Evolutionary conservation across 2,888 invertebrate species (phyloP).

Genomic region (Frankliniella fusca): DNA sequence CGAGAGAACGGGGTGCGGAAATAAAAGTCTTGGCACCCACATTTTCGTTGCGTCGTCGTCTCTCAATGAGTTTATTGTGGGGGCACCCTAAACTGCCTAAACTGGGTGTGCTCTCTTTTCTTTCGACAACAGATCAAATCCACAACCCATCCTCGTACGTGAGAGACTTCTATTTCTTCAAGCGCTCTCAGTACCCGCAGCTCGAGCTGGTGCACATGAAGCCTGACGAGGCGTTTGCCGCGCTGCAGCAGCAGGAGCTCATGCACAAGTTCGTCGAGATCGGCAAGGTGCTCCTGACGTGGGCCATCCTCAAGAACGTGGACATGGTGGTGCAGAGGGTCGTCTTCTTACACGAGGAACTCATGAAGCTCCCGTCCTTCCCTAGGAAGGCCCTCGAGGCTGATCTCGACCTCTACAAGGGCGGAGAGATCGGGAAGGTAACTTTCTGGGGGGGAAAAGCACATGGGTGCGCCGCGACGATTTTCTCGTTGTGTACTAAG

Average conservation of each 20-base stretch:
- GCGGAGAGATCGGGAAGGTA: slow-evolving; percentile 83
- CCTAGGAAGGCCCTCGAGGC: slow-evolving; percentile 96
- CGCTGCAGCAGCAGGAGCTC: slow-evolving; percentile 84
- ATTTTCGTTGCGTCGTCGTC: too few relatives aligned
- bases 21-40: too few relatives aligned
- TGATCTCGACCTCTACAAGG: slow-evolving; percentile 86
- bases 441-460: slow-evolving; percentile 27
- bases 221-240: slow-evolving; percentile 83
- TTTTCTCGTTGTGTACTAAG: not conserved
- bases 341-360: slow-evolving; percentile 95
- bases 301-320: slow-evolving; percentile 88
- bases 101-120: not conserved
- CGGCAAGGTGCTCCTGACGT: slow-evolving; percentile 87
- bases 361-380: slow-evolving; percentile 97
- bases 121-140: slow-evolving; percentile 74
- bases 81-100: not conserved
- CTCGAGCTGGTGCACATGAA: slow-evolving; percentile 90
- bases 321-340: slow-evolving; percentile 96
- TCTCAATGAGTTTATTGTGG: too few relatives aligned
- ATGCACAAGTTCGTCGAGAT: slow-evolving; percentile 94
- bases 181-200: slow-evolving; percentile 96
- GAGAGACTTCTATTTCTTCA: slow-evolving; percentile 91
- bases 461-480: too few relatives aligned
- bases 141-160: slow-evolving; percentile 94
- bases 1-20: too few relatives aligned